Percentiles rank a stretch among this genome's conserved stretches.
Evolutionary conservation across 2,888 invertebrate species (phyloP).

Genomic region (Atethmia centrago): DNA sequence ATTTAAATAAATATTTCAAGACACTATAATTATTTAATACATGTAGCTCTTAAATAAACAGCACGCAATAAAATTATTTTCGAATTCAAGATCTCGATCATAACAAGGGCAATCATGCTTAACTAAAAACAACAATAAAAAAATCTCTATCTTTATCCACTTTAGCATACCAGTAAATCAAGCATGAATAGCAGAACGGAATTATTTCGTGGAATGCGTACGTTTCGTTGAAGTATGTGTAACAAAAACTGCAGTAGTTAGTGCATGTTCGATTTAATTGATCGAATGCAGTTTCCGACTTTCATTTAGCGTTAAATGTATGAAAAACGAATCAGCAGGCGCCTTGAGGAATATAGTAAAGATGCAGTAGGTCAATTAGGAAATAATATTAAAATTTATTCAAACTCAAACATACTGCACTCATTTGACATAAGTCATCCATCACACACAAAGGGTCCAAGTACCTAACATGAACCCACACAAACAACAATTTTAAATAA

Average conservation of each 20-base stretch:
- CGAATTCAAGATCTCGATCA: not conserved
- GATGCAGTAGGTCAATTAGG: conserved; percentile 11
- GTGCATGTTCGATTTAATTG: conserved; percentile 45
- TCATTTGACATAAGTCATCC: not conserved
- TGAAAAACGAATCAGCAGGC: conserved; percentile 65
- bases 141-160: conserved; percentile 1
- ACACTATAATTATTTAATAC: no score
- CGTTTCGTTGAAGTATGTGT: conserved; percentile 14
- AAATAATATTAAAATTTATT: not conserved
- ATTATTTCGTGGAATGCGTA: conserved; percentile 21
- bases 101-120: not conserved
- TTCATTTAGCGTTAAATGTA: conserved; percentile 75
- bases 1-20: not conserved
- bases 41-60: not conserved
- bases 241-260: conserved; percentile 48
- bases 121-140: not conserved
- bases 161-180: not conserved
- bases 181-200: conserved; percentile 20
- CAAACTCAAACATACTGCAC: not conserved
- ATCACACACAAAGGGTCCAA: not conserved
- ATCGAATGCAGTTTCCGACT: conserved; percentile 77
- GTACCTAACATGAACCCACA: not conserved
- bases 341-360: conserved; percentile 11
- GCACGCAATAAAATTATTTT: not conserved
- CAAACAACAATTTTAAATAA: not conserved